Base-by-base conservation (phyloP, 2,113 vertebrate genomes). In the Hypanus sabinus region DNA sequence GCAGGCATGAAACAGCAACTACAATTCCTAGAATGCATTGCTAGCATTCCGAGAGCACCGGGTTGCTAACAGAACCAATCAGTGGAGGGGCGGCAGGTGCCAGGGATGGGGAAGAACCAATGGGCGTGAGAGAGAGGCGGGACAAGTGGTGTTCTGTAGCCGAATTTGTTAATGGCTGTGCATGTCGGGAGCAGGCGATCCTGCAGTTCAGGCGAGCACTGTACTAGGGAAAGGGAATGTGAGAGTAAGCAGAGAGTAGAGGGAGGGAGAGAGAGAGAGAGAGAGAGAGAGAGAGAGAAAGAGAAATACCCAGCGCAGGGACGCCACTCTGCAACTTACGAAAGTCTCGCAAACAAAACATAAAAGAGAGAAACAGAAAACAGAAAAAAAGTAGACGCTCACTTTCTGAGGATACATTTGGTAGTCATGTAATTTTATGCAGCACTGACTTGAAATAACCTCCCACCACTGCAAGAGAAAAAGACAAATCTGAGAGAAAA, bases 401-500 rank as follows among this genome's bases (percentile, higher is more conserved):
- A 88, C 85, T 90, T 90, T 68, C 60, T 33, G n/a, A 36, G 60
- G 85, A 90, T 90, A 90, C 85, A 90, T n/a, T 65, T 90, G 60
- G 85, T 65, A 65, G 85, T 65, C 85, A 90, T 90, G 60, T 90
- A 90, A 90, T 90, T 65, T 62, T 88, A 6, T 7, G 62, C 85
- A 90, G 60, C 62, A 68, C n/a, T 65, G 85, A 65, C 85, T 73
- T 68, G 85, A 90, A 14, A 90, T n/a, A 90, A 33, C 60, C 83
- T 22, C 83, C 60, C 57, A 60, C 30, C 57, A 60, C 30, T 20
- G 14, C 16, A 68, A 65, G 22, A 88, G 30, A 57, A 20, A 30
- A 6, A 90, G n/a, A 68, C 12, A 65, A 93, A 95, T 36, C 94
- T 77, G 95, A 95, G 96, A 95, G 95, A 87, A 94, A 57, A 94